Base-by-base conservation (phyloP, 2,113 vertebrate genomes). In the Macquaria australasica region DNA sequence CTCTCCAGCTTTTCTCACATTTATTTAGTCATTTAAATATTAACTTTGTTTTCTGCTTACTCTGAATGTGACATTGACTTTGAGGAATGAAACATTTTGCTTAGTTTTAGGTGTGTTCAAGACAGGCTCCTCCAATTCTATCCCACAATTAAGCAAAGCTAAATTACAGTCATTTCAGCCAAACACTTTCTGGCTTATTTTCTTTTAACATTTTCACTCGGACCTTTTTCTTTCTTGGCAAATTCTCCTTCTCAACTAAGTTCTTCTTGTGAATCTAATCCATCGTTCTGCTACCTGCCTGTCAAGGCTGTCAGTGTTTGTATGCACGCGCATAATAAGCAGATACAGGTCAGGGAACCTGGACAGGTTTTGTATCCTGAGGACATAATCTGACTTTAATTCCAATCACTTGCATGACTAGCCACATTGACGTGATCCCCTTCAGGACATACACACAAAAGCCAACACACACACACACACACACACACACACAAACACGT, bases 321-420 rank as follows among this genome's bases (percentile, higher is more conserved):
- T 67, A 53, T 81, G 79, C 75, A 73, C 4, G 20, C 53, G 15
- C 31, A 5, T 60, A 31, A 59, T 67, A 43, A 75, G n/a, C 59
- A 84, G 82, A 84, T 74, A 73, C 80, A 85, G 81, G 85, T 90
- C 84, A 83, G 12, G 25, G 56, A 86, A 69, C 59, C 77, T 78
- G 66, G 89, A 89, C 84, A 91, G 76, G 62, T 90, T 92, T 91
- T 84, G 71, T 87, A 71, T 89, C 83, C 88, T 64, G 37, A 74
- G 81, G 90, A 82, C 77, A 82, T 90, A 90, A 89, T 90, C 77
- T 79, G 81, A 90, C 63, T 91, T 88, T 82, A 91, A 88, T 92
- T 92, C 82, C 85, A 90, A 91, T 92, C 83, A 91, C 77, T 87
- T 90, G 88, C 90, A 89, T 91, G 90, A 86, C 78, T 87, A 77